Percentiles rank a stretch among this genome's conserved stretches.
Conservation (phyloP, 2,113 vertebrate species). For the Engystomops pustulosus region DNA sequence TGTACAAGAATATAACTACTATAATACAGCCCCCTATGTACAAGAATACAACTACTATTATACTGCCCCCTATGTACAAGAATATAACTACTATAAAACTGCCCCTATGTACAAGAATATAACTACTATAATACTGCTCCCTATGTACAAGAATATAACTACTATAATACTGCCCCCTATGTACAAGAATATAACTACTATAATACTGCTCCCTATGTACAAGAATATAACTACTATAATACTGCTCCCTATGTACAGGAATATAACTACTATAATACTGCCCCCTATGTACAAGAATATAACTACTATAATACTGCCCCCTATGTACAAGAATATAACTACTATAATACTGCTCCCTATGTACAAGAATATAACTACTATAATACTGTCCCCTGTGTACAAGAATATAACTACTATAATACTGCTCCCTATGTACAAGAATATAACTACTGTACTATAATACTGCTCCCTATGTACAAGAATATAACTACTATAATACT, state of each 20-base stretch:
- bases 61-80: no score
- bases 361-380: no score
- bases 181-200: slow-evolving; percentile 3
- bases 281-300: not conserved
- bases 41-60: not conserved
- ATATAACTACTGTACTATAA: slow-evolving; percentile 16
- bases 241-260: not conserved
- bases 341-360: no score
- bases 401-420: no score
- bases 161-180: not conserved
- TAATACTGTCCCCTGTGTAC: no score
- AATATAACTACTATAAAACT: no score
- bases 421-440: not conserved
- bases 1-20: no score
- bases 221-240: slow-evolving; percentile 21
- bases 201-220: not conserved
- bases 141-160: not conserved
- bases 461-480: not conserved
- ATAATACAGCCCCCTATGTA: no score
- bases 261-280: not conserved
- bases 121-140: not conserved
- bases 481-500: slow-evolving; percentile 13
- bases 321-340: no score
- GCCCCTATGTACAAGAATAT: not conserved
- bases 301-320: not conserved